These are phyloP conservation scores for Creontiades dilutus DNA, from an alignment of 2,888 invertebrate species.

Conservation along the genomic window DNA sequence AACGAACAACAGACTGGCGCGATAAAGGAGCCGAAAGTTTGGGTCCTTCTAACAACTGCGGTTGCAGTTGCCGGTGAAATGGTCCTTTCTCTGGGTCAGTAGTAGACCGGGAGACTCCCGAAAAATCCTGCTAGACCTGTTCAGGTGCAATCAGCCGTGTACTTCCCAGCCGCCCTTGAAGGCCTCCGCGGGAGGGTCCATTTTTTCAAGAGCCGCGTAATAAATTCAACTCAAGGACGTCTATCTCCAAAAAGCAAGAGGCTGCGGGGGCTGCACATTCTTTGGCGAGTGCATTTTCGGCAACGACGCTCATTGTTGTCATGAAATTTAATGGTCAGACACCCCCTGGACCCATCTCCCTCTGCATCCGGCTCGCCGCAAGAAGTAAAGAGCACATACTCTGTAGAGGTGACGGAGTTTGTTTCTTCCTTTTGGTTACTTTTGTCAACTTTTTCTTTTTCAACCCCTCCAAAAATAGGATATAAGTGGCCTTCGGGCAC, in stretches of 20 bases:
- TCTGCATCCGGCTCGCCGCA: neutral
- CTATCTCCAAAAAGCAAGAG: slow-evolving; percentile 24
- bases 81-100: slow-evolving; percentile 54
- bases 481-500: slow-evolving; percentile 41
- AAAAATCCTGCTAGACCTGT: slow-evolving; percentile 58
- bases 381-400: slow-evolving; percentile 26
- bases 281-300: slow-evolving; percentile 52
- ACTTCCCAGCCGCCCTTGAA: slow-evolving; percentile 44
- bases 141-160: slow-evolving; percentile 48
- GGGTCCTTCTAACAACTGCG: neutral
- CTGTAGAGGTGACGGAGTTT: slow-evolving; percentile 37
- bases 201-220: slow-evolving; percentile 22
- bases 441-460: slow-evolving; percentile 26
- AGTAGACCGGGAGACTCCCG: slow-evolving; percentile 28
- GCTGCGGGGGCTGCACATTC: slow-evolving; percentile 51
- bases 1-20: too few species aligned
- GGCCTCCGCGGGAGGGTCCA: neutral
- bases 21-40: too few species aligned
- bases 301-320: slow-evolving; percentile 54
- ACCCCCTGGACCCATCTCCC: neutral
- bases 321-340: slow-evolving; percentile 63
- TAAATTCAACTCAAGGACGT: slow-evolving; percentile 68
- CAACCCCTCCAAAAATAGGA: slow-evolving; percentile 53
- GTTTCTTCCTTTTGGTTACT: slow-evolving; percentile 43
- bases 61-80: neutral